Conservation (phyloP, 2,888 invertebrate species). For the Parthenolecanium corni region DNA sequence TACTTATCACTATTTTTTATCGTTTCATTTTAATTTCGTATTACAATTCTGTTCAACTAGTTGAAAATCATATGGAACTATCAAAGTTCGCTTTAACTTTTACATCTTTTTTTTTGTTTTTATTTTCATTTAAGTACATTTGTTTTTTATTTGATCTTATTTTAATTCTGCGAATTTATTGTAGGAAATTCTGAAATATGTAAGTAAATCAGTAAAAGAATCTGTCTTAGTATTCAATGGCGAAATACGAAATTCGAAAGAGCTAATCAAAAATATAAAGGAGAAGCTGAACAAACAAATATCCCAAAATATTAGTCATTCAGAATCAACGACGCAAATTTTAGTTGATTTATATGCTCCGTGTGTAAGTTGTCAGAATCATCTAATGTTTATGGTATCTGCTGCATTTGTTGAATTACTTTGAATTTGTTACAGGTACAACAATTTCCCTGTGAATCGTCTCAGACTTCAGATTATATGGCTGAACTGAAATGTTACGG, state of each 20-base stretch:
- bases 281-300: constrained; percentile 8
- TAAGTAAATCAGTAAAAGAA: constrained; percentile 19
- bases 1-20: too few species aligned
- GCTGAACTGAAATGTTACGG: constrained; percentile 31
- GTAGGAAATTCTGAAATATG: constrained; percentile 20
- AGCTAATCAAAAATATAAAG: constrained; percentile 14
- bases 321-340: constrained; percentile 1
- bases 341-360: constrained; percentile 18
- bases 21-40: too few species aligned
- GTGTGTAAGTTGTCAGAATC: constrained; percentile 4
- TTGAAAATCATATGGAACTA: not conserved
- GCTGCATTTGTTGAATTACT: not conserved
- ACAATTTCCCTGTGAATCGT: constrained; percentile 1
- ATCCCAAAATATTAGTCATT: not conserved
- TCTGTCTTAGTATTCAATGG: constrained; percentile 16
- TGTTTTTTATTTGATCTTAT: not conserved
- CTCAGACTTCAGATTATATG: constrained; percentile 14
- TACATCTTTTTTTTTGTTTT: not conserved
- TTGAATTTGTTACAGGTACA: not conserved
- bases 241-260: constrained; percentile 8
- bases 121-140: not conserved
- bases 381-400: not conserved
- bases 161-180: too few species aligned
- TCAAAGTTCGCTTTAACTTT: not conserved
- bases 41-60: not conserved